A percentile compares a stretch with the other conserved stretches of the same genome.
Conservation (phyloP, 2,113 vertebrate genomes). For the Heterochromis multidens region DNA sequence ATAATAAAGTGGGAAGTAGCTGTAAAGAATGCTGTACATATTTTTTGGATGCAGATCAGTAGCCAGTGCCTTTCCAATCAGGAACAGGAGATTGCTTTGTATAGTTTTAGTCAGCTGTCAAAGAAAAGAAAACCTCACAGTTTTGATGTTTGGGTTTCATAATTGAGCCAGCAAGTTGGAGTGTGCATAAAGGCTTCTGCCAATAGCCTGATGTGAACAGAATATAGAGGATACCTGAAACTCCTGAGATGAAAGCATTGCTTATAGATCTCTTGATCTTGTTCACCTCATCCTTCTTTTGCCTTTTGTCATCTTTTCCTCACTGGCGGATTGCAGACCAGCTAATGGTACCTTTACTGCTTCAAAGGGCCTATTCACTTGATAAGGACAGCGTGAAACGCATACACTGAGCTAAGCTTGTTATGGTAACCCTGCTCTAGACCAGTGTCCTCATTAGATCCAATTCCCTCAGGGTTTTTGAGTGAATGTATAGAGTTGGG, state of each 20-base stretch:
- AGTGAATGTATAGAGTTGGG: conserved; percentile 34
- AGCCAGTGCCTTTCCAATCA: conserved; percentile 11
- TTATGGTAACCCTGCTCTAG: conserved; percentile 55
- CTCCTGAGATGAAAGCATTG: conserved; percentile 30
- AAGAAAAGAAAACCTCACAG: not conserved
- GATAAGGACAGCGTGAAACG: conserved; percentile 28
- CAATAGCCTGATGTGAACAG: conserved; percentile 22
- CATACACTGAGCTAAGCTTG: conserved; percentile 46
- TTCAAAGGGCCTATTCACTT: conserved; percentile 49
- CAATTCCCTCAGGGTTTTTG: conserved; percentile 19
- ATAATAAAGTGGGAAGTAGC: not conserved
- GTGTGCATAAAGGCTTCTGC: conserved; percentile 19
- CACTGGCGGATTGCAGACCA: conserved; percentile 17
- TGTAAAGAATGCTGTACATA: conserved; percentile 14
- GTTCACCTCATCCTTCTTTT: conserved; percentile 21
- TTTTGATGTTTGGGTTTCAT: conserved; percentile 46
- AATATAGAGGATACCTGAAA: conserved; percentile 24
- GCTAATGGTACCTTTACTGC: conserved; percentile 39
- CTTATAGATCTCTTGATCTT: conserved; percentile 42
- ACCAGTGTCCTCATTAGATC: conserved; percentile 63
- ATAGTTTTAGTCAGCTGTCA: conserved; percentile 27
- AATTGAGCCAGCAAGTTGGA: conserved; percentile 21
- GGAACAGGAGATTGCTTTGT: conserved; percentile 19
- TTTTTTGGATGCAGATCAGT: conserved; percentile 22
- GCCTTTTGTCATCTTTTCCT: conserved; percentile 18